Percentiles rank a stretch among this genome's conserved stretches.
Evolutionary conservation across 2,888 invertebrate genomes (phyloP).

Genomic region (Nemotelus pantherinus): DNA sequence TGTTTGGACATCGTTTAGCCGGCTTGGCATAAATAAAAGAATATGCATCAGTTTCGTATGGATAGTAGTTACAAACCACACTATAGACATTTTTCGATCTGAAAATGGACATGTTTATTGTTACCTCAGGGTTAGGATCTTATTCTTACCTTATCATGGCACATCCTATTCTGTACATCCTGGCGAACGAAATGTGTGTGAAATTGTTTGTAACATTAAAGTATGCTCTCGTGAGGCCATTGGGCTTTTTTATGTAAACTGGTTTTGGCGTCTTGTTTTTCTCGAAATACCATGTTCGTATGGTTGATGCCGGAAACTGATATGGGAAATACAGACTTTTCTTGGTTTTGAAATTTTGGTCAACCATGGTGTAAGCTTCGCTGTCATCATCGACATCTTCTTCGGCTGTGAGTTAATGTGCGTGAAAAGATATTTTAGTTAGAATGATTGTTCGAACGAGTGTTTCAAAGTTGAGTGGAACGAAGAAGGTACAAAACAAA

Average conservation of each 20-base stretch:
- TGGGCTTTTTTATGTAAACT: not conserved
- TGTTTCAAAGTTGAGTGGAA: too few relatives aligned
- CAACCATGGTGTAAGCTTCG: constrained; percentile 45
- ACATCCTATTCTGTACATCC: constrained; percentile 49
- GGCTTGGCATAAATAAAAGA: constrained; percentile 47
- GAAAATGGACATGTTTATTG: not conserved
- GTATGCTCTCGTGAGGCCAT: constrained; percentile 29
- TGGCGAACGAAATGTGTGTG: constrained; percentile 50
- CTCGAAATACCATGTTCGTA: constrained; percentile 52
- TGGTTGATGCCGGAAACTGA: constrained; percentile 44
- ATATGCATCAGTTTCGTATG: not conserved
- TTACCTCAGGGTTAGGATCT: too few relatives aligned
- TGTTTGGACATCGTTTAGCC: constrained; percentile 49
- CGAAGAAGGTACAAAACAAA: too few relatives aligned
- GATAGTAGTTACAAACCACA: constrained; percentile 52
- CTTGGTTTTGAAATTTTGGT: constrained; percentile 42
- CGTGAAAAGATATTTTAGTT: too few relatives aligned
- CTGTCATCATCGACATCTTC: constrained; percentile 18
- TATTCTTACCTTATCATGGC: constrained; percentile 49
- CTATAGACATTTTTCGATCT: constrained; percentile 46
- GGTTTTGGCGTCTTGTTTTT: constrained; percentile 49
- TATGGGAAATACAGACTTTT: constrained; percentile 48
- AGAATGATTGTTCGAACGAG: too few relatives aligned
- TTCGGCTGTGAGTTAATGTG: not conserved
- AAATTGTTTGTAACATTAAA: constrained; percentile 51